Base-by-base conservation (phyloP, 1,140 invertebrate genomes). In the Zaprionus tsacasi region DNA sequence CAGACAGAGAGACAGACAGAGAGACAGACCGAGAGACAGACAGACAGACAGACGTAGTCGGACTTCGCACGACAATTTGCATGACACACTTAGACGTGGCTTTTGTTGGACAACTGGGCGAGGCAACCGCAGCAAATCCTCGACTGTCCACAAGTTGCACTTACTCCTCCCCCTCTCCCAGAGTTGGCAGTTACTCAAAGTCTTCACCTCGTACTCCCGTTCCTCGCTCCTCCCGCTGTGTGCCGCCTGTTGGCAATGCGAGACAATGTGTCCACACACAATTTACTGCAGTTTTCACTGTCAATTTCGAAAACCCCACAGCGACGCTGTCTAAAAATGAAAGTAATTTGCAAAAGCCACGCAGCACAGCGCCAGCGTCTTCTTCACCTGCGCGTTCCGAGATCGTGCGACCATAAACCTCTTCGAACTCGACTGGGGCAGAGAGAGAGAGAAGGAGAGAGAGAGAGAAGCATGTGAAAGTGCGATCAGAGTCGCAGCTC, bases 321-420 rank as follows among this genome's bases (percentile, higher is more conserved):
- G 36, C 61, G 63, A 35, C 50, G 36, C 55, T 45, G 76, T 15
- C 55, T 50, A 79, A 87, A 87, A 87, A 87, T 87, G 82, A 87
- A 87, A 87, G 82, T 87, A 82, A 87, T 87, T 87, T 79, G 76
- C 82, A 87, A 87, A 69, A 79, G 71, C 70, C 76, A 69, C 69
- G 72, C 78, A 79, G 71, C 76, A 70, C 27, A 30, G 21, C 21
- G 2, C 21, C 21, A 21, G 71, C 76, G 76, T 82, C 82, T 79
- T 79, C 76, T 87, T 76, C n/a, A 79, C 59, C 38, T 17, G 35
- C 54, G 68, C 69, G 73, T 63, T 74, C 56, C 40, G n/a, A 87
- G 79, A 87, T 82, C 82, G 82, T 87, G 75, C 57, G 61, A 11
- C 58, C 59, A 66, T 79, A 70, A 71, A 71, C 61, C 40, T 45